Evolutionary conservation across 2,113 vertebrate genomes (phyloP).

Genomic region (Gasterosteus nipponicus): DNA sequence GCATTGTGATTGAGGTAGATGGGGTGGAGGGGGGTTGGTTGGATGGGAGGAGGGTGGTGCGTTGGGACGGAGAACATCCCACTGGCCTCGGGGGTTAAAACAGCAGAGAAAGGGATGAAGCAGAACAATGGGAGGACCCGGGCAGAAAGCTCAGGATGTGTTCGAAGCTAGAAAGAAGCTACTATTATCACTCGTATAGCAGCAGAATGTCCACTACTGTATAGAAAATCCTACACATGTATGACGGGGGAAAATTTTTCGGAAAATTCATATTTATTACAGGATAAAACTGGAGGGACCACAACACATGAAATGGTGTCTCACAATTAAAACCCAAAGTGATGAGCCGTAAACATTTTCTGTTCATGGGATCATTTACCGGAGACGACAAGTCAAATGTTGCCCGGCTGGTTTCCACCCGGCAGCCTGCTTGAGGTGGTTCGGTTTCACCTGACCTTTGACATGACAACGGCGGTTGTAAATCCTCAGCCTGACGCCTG

Average conservation of each 20-base stretch:
- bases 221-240: neutral
- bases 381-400: constrained; percentile 8
- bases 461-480: constrained; percentile 27
- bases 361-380: constrained; percentile 22
- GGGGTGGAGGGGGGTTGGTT: neutral
- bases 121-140: constrained; percentile 53
- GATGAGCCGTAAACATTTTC: neutral
- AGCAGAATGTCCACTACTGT: neutral
- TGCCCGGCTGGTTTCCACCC: constrained; percentile 20
- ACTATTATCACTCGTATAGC: neutral
- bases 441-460: constrained; percentile 48
- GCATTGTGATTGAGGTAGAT: constrained; percentile 37
- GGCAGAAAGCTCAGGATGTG: constrained; percentile 20
- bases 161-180: constrained; percentile 17
- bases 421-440: constrained; percentile 29
- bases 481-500: constrained; percentile 35
- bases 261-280: neutral
- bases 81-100: constrained; percentile 60
- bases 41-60: constrained; percentile 26
- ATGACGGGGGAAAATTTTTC: neutral
- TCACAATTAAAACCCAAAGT: neutral
- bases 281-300: neutral
- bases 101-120: constrained; percentile 48
- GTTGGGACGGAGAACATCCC: constrained; percentile 42
- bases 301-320: neutral